Evolutionary conservation across 2,113 vertebrate species (phyloP), one percentile per base, ranked within the genome.

Genomic region (Nothobranchius kuhntae): DNA sequence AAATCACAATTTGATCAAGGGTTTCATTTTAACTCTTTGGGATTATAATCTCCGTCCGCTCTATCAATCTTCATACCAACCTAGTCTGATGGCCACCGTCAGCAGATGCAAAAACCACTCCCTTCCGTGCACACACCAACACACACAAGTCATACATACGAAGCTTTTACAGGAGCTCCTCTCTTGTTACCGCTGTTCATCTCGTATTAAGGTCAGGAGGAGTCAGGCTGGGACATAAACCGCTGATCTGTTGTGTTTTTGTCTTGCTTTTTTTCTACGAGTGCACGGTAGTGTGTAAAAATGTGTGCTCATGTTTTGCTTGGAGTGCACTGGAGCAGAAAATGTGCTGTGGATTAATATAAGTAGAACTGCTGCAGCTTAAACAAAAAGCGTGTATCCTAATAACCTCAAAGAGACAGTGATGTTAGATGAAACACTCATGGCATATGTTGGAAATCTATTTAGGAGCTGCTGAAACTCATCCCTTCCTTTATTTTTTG

Each of bases 321-420:
- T 45, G 62, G 70, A 71, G 75, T 70, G 69, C 78, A 80, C 55
- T 51, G 62, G 63, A 78, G 84, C 78, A 62, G 73, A 85, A 85
- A 96, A 68, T 95, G 95, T 4, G 93, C 95, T 42, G 55, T 56
- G 81, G 79, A 89, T 89, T 88, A 89, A 72, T 71, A 61, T 78
- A 57, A 80, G 59, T 36, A 71, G 56, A 80, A 75, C 55, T 62
- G 15, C 58, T 58, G 21, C 67, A 68, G 67, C 68, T 74, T 71
- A 79, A 80, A 80, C 51, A 75, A 83, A 42, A 80, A 68, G 59
- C 73, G 58, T 26, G 61, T 63, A 55, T 74, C 82, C 45, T 75
- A 64, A 71, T 77, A 60, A 62, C 42, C 59, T 65, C 61, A 58
- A 62, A 68, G 65, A 78, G 48, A 38, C 17, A 60, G 53, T 7